A percentile compares a stretch with the other conserved stretches of the same genome.
These are phyloP conservation scores for Sebastes diaconus DNA, from an alignment of 2,797 vertebrate species.

Conservation along the genomic window DNA sequence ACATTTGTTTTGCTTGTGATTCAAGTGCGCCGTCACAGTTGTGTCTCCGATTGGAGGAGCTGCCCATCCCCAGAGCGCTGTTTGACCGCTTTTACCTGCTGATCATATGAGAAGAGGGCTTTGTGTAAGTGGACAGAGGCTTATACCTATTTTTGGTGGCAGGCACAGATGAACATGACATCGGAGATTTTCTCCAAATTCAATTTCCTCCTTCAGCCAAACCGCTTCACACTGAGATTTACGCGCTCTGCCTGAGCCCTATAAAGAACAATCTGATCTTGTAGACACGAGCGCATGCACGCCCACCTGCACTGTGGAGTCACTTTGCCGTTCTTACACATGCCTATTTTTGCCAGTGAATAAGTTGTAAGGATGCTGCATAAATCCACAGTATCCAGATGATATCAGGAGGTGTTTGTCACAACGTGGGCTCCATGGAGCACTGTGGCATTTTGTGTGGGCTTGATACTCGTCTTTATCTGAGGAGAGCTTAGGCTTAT, in stretches of 20 bases:
- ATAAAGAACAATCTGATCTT: conserved; percentile 23
- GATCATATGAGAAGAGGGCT: not conserved
- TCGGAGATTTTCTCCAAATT: conserved; percentile 18
- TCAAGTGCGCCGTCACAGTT: conserved; percentile 34
- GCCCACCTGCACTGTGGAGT: not conserved
- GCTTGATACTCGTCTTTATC: conserved; percentile 14
- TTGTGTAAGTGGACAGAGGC: not conserved
- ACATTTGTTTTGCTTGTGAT: conserved; percentile 23
- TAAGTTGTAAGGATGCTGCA: conserved; percentile 16
- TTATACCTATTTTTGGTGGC: not conserved
- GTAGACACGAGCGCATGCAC: not conserved
- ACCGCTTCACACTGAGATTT: conserved; percentile 11
- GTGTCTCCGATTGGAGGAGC: conserved; percentile 19
- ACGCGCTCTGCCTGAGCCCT: not conserved
- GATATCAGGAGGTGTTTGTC: conserved; percentile 49
- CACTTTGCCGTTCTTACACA: not conserved
- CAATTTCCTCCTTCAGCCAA: conserved; percentile 2
- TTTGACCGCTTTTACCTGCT: conserved; percentile 37
- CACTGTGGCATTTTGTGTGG: conserved; percentile 40
- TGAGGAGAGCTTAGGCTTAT: conserved; percentile 51
- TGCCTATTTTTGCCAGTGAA: conserved; percentile 4
- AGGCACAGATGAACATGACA: conserved; percentile 4
- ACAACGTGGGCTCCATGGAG: conserved; percentile 1
- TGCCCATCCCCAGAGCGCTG: not conserved
- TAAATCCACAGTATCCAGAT: conserved; percentile 50